These are phyloP conservation scores for Gymnopithys bicolor DNA, from an alignment of 2,797 vertebrate genomes.

Conservation along the genomic window DNA sequence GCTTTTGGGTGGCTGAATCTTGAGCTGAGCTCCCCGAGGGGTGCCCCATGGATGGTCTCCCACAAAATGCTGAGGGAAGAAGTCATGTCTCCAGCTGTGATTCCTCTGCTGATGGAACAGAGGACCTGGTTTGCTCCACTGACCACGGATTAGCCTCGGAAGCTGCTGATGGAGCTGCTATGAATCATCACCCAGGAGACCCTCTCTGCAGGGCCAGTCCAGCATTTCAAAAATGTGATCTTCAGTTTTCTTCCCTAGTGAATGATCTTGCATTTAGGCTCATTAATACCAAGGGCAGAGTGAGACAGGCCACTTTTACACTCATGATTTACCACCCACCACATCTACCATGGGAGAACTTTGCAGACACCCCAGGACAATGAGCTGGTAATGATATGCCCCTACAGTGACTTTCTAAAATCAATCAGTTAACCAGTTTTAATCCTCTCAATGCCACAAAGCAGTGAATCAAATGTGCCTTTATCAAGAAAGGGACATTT, in stretches of 20 bases:
- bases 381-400: not conserved
- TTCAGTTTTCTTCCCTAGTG: not conserved
- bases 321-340: not conserved
- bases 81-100: not conserved
- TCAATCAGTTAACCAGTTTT: not conserved
- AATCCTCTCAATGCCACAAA: not conserved
- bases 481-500: not conserved
- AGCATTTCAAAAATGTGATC: not conserved
- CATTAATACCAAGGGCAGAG: not conserved
- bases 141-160: not conserved
- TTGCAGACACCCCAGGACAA: not conserved
- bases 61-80: not conserved
- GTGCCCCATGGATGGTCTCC: not conserved
- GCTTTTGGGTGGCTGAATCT: not conserved
- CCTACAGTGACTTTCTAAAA: not conserved
- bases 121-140: not conserved
- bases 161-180: not conserved
- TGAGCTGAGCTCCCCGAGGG: not conserved
- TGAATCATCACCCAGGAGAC: not conserved
- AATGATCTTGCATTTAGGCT: not conserved
- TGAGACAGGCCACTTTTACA: not conserved
- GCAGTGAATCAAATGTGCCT: not conserved
- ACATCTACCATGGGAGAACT: not conserved
- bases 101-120: fast-evolving
- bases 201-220: not conserved